Percentiles rank a stretch among this genome's conserved stretches.
Evolutionary conservation across 2,113 vertebrate species (phyloP).

Genomic region (Corythaeola cristata): DNA sequence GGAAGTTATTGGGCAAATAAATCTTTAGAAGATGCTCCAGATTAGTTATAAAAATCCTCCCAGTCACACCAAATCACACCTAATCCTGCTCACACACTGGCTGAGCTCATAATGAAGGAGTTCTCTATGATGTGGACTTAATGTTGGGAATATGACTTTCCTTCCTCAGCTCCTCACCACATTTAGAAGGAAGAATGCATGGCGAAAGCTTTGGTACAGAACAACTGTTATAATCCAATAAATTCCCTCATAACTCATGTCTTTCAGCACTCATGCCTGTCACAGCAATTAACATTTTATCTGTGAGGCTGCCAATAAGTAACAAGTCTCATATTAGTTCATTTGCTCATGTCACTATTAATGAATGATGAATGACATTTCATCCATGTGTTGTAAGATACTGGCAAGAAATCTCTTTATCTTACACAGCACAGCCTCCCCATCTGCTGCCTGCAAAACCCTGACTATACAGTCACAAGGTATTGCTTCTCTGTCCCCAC

Average conservation of each 20-base stretch:
- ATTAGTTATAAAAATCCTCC: background rate
- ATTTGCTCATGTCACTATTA: background rate
- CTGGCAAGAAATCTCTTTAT: background rate
- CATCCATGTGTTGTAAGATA: background rate
- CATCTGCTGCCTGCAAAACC: background rate
- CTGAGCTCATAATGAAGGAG: background rate
- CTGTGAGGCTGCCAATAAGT: constrained; percentile 5
- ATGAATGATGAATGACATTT: constrained; percentile 8
- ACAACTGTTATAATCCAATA: background rate
- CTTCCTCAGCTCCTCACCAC: background rate
- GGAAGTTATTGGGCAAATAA: background rate
- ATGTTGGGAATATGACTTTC: background rate
- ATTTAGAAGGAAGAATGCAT: background rate
- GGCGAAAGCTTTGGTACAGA: background rate
- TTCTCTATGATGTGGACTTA: background rate
- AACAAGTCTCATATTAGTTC: background rate
- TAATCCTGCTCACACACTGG: background rate
- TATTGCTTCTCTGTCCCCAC: background rate
- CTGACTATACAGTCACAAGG: background rate
- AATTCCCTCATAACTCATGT: background rate
- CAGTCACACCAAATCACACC: background rate
- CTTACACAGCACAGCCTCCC: background rate
- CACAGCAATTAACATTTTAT: constrained; percentile 20
- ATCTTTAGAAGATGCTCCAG: background rate
- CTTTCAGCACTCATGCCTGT: background rate